Base-by-base conservation (phyloP, 2,113 vertebrate species). In the Glareola pratincola region DNA sequence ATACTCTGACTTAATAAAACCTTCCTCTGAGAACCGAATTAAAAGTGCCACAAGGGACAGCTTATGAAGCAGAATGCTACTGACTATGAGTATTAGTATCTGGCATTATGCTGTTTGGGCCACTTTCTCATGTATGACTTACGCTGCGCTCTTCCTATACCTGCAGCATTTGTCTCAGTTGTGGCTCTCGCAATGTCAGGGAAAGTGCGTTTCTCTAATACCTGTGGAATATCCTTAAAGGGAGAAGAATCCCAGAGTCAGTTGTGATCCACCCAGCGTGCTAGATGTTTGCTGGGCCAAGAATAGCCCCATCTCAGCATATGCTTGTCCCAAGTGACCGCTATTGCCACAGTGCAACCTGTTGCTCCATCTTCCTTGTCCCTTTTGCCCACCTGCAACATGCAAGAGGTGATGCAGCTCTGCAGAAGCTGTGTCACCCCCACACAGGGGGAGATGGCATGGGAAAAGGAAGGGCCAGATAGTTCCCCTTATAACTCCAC, bases 21-120 rank as follows among this genome's bases (percentile, higher is more conserved):
- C 47, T 92, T 92, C 84, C 81, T 83, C 34, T 5, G 92, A 94
- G 80, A 87, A 68, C 23, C 8, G 12, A 62, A 91, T 88, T 91
- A 88, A 62, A 77, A 92, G 51, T 45, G 43, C 67, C 84, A 43
- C 85, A 69, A 43, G 89, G 66, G 91, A 92, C 43, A n/a, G 17
- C 12, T 95, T 92, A 75, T 14, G 45, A 88, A 90, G 71, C 51
- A 91, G 75, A 95, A 85, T 59, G 93, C 92, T 97, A 95, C 95
- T 79, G 94, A 54, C 53, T 91, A 14, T 95, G 92, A 95, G 74
- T 77, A 77, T 95, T 80, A 86, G 26, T 80, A 51, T 80, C 75
- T 91, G 82, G n/a, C 17, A 3, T 82, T 88, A 45, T 8, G 57
- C 39, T 80, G 5, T 29, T 66, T 83, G 85, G 56, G 84, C 57